Conservation (phyloP, 2,797 vertebrate genomes). For the Anisognathus igniventris region DNA sequence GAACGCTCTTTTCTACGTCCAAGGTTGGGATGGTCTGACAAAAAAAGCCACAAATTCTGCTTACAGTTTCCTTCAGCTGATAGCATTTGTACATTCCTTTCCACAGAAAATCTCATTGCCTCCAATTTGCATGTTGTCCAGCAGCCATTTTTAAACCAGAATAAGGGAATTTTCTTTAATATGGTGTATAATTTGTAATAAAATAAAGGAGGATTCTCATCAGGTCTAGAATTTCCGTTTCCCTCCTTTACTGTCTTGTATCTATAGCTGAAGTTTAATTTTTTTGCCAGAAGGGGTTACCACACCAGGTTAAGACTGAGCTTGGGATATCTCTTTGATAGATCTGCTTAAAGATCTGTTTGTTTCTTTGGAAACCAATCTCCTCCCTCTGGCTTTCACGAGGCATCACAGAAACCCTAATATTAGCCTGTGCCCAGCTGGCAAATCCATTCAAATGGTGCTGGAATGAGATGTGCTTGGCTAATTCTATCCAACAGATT, state of each 20-base stretch:
- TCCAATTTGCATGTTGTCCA: neutral
- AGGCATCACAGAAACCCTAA: neutral
- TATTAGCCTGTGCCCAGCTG: slow-evolving; percentile 35
- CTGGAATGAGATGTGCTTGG: neutral
- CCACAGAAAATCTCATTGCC: neutral
- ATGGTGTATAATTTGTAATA: neutral
- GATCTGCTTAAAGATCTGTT: slow-evolving; percentile 40
- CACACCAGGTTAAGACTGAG: slow-evolving; percentile 9
- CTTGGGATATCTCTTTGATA: neutral
- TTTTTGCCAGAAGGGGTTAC: neutral
- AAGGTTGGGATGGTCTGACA: neutral
- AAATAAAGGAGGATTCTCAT: neutral
- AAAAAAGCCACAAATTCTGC: neutral
- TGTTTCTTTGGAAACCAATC: slow-evolving; percentile 59
- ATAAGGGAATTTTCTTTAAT: neutral
- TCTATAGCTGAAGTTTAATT: neutral
- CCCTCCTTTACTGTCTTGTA: neutral
- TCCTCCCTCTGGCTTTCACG: slow-evolving; percentile 13
- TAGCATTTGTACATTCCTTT: neutral
- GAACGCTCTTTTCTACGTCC: neutral
- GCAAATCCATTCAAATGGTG: slow-evolving; percentile 50
- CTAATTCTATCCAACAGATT: slow-evolving; percentile 22
- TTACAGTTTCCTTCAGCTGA: neutral
- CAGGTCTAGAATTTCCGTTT: neutral
- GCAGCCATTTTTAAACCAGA: neutral